Evolutionary conservation across 2,113 vertebrate genomes (phyloP).

Genomic region (Dromiciops gliroides): DNA sequence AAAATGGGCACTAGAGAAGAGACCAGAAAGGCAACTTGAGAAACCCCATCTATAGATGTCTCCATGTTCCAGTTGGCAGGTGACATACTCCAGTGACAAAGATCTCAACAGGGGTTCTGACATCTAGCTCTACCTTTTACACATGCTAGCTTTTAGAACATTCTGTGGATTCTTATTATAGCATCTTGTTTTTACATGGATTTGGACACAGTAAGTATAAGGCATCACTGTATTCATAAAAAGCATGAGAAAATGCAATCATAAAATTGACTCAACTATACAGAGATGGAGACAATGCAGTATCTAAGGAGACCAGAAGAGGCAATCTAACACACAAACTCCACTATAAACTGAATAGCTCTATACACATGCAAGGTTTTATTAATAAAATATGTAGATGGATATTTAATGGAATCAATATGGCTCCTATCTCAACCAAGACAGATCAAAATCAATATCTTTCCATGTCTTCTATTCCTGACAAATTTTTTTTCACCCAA

Average conservation of each 20-base stretch:
- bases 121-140: not conserved
- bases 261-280: not conserved
- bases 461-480: not conserved
- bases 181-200: constrained; percentile 26
- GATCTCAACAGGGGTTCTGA: constrained; percentile 21
- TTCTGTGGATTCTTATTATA: constrained; percentile 5
- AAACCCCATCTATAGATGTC: not conserved
- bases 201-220: constrained; percentile 30
- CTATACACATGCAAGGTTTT: not conserved
- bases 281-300: not conserved
- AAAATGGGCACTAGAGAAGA: constrained; percentile 5
- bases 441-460: not conserved
- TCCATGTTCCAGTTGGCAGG: not conserved
- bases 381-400: not conserved
- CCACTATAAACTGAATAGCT: not conserved
- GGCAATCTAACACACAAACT: not conserved
- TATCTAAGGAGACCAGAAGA: not conserved
- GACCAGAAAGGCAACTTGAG: not conserved
- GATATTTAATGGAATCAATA: not conserved
- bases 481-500: not conserved
- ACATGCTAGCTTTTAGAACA: constrained; percentile 12
- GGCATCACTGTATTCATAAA: not conserved
- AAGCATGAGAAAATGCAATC: not conserved
- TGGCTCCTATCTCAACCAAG: not conserved
- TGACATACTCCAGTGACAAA: not conserved